A percentile compares a stretch with the other conserved stretches of the same genome.
These are phyloP conservation scores for Cantharis lateralis DNA, from an alignment of 2,888 invertebrate genomes.

Conservation along the genomic window DNA sequence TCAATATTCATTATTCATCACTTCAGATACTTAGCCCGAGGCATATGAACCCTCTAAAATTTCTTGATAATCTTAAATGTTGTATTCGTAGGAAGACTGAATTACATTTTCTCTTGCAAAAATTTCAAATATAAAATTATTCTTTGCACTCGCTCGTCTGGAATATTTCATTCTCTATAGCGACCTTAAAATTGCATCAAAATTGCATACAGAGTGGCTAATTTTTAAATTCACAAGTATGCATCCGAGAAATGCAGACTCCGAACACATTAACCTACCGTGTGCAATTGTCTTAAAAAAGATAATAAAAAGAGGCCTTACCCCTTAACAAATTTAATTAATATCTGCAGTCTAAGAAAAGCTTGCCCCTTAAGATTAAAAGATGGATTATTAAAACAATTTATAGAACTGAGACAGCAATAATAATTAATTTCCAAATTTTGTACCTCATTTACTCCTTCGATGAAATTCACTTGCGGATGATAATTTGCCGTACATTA, in stretches of 20 bases:
- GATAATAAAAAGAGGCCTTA: too few relatives aligned
- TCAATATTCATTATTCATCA: background rate
- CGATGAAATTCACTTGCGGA: too few relatives aligned
- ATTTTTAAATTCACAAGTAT: background rate
- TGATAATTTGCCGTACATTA: too few relatives aligned
- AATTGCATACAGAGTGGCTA: background rate
- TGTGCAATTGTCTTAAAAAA: too few relatives aligned
- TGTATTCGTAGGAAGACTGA: background rate
- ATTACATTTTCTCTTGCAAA: background rate
- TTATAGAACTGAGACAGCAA: too few relatives aligned
- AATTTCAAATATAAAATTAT: background rate
- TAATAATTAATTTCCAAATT: too few relatives aligned
- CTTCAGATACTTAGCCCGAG: background rate
- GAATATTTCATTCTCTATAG: background rate
- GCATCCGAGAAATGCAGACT: background rate
- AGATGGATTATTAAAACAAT: too few relatives aligned
- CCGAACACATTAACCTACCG: background rate
- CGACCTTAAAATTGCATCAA: background rate
- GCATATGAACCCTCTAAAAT: background rate
- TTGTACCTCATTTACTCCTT: too few relatives aligned
- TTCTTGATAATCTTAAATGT: background rate
- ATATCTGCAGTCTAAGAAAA: too few relatives aligned
- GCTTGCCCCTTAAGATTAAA: too few relatives aligned
- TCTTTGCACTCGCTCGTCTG: background rate
- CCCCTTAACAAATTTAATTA: too few relatives aligned